Evolutionary conservation across 2,888 invertebrate genomes (phyloP).

Genomic region (Philonicus albiceps): DNA sequence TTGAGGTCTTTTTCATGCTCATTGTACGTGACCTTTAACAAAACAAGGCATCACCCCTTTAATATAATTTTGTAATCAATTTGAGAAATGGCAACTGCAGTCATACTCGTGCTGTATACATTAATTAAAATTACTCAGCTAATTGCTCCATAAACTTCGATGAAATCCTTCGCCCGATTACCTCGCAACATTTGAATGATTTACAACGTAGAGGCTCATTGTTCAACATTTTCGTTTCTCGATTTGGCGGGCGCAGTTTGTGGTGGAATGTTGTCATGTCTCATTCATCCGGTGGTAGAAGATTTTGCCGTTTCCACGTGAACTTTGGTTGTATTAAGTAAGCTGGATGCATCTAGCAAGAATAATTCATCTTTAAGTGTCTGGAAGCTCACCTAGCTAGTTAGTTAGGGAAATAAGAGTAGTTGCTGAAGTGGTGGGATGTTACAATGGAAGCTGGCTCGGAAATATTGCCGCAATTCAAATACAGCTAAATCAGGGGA

Average conservation of each 20-base stretch:
- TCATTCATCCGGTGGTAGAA: neutral
- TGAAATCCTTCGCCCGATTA: neutral
- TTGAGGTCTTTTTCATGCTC: neutral
- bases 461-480: neutral
- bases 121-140: constrained; percentile 4
- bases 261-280: neutral
- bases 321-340: neutral
- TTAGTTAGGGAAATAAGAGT: neutral
- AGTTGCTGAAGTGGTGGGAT: neutral
- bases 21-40: neutral
- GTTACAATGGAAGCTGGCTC: neutral
- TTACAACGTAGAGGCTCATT: neutral
- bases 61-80: neutral
- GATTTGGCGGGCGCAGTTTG: neutral
- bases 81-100: neutral
- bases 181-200: neutral
- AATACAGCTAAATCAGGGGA: neutral
- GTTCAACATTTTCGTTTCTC: neutral
- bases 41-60: neutral
- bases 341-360: neutral
- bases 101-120: neutral
- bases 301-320: neutral
- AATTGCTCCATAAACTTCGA: constrained; percentile 24
- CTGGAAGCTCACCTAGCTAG: neutral
- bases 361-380: neutral